A percentile compares a stretch with the other conserved stretches of the same genome.
Evolutionary conservation across 2,797 vertebrate genomes (phyloP).

Genomic region (Cyclura pinguis): DNA sequence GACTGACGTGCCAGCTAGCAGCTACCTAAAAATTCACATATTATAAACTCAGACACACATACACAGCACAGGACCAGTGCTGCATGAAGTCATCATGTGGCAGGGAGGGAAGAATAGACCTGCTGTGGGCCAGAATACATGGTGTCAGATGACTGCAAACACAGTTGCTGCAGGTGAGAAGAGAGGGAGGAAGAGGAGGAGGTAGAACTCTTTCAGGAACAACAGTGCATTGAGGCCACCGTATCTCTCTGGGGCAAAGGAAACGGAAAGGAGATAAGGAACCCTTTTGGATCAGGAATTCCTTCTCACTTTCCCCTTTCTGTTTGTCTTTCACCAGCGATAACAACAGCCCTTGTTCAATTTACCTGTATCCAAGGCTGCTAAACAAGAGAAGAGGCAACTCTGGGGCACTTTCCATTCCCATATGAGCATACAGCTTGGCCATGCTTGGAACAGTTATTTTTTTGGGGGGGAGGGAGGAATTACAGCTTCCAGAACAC

Average conservation of each 20-base stretch:
- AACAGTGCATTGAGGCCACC: conserved; percentile 76
- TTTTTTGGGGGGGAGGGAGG: too few relatives aligned
- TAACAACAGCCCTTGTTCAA: conserved; percentile 53
- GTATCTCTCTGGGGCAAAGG: conserved; percentile 72
- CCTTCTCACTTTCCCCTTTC: conserved; percentile 79
- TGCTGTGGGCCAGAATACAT: not conserved
- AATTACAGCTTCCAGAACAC: too few relatives aligned
- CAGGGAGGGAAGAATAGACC: too few relatives aligned
- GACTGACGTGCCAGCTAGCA: too few relatives aligned
- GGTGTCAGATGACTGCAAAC: not conserved
- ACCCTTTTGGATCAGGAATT: conserved; percentile 69
- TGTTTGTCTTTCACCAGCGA: conserved; percentile 73
- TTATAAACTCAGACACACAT: too few relatives aligned
- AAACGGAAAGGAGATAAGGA: conserved; percentile 79
- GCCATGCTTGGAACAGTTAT: not conserved
- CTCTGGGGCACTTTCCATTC: not conserved
- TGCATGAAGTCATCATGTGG: too few relatives aligned
- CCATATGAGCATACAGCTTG: accelerated
- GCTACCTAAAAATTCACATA: too few relatives aligned
- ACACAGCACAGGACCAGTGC: too few relatives aligned
- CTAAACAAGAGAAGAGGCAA: not conserved
- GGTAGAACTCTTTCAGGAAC: conserved; percentile 65
- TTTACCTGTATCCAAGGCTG: conserved; percentile 43
- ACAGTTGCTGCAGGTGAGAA: not conserved
- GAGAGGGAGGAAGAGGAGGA: not conserved